Conservation (phyloP, 2,113 vertebrate genomes). For the Bubo scandiacus region DNA sequence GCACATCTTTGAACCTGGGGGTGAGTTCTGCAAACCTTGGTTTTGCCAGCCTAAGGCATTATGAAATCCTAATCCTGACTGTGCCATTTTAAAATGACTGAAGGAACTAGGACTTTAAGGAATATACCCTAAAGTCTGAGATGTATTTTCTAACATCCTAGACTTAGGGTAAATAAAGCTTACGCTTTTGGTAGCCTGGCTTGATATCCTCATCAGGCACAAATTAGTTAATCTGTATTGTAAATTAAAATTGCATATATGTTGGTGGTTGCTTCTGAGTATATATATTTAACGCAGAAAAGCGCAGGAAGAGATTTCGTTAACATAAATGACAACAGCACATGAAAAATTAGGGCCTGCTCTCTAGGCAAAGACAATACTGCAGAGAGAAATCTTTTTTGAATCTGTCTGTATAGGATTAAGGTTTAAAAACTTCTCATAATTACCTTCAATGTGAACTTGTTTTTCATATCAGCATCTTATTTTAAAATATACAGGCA, state of each 20-base stretch:
- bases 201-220: not conserved
- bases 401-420: not conserved
- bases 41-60: not conserved
- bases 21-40: not conserved
- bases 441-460: not conserved
- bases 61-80: not conserved
- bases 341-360: not conserved
- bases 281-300: not conserved
- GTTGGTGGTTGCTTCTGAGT: not conserved
- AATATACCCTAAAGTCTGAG: not conserved
- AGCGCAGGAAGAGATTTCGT: not conserved
- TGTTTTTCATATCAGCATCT: not conserved
- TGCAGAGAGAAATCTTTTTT: not conserved
- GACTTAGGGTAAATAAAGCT: not conserved
- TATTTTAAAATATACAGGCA: not conserved
- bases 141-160: not conserved
- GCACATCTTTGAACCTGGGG: not conserved
- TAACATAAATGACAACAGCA: not conserved
- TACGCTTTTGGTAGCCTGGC: not conserved
- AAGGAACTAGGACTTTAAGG: not conserved
- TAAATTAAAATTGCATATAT: not conserved
- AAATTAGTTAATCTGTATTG: not conserved
- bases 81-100: not conserved
- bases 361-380: not conserved
- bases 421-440: not conserved